Conservation (phyloP, 2,888 invertebrate species). For the Lepeophtheirus nordmannii region DNA sequence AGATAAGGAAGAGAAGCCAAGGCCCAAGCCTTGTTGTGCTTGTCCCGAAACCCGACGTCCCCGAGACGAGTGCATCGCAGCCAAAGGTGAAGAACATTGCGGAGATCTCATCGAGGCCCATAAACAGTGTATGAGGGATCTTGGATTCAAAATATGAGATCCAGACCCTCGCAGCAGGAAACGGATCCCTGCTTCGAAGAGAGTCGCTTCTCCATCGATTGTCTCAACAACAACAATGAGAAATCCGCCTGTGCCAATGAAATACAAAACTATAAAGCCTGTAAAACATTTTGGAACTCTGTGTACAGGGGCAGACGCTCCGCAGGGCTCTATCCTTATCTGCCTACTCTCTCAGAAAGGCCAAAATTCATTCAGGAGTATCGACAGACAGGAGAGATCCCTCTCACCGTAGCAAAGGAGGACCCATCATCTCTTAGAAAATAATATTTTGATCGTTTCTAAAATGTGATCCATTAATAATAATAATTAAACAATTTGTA, state of each 20-base stretch:
- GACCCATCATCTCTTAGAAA: background rate
- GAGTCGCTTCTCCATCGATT: background rate
- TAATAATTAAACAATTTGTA: no score
- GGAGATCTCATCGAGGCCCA: conserved; percentile 80
- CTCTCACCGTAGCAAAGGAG: background rate
- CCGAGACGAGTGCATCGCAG: conserved; percentile 56
- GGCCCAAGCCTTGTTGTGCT: conserved; percentile 86
- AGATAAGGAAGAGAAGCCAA: conserved; percentile 32
- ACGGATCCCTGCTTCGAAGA: conserved; percentile 11
- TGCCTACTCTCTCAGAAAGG: conserved; percentile 2
- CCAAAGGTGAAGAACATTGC: conserved; percentile 71
- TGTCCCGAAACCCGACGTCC: conserved; percentile 86
- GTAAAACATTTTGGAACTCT: conserved; percentile 22
- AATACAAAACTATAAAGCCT: conserved; percentile 21
- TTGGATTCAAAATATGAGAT: conserved; percentile 89
- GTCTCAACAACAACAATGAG: conserved; percentile 11
- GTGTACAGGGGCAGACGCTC: background rate
- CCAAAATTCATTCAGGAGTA: background rate
- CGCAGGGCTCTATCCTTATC: background rate
- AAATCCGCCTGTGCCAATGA: background rate
- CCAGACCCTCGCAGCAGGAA: background rate
- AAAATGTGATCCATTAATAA: background rate
- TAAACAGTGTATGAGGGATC: conserved; percentile 83
- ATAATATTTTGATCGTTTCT: background rate
- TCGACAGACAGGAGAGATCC: background rate